phyloP scores from a whole-genome alignment of 2,797 vertebrate genomes.

The Tapera naevia region DNA sequence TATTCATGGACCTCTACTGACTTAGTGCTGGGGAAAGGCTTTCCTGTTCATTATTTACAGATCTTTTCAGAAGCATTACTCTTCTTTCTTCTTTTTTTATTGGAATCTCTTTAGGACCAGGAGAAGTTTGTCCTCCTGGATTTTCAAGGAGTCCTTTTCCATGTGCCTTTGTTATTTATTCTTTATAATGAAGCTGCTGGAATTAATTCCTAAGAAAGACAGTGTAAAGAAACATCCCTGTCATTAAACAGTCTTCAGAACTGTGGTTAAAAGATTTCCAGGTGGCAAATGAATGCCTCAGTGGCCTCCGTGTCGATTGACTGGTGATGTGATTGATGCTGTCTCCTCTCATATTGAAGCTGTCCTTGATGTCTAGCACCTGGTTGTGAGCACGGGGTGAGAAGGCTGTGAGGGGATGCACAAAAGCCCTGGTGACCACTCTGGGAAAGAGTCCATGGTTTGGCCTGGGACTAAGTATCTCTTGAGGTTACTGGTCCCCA shows the following conservation, averaged over 20 bases:
- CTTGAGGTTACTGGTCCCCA: not conserved
- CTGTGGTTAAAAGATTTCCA: slow-evolving; percentile 15
- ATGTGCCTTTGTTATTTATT: slow-evolving; percentile 17
- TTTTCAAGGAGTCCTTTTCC: slow-evolving; percentile 1
- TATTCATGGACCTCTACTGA: not conserved
- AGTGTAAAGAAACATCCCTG: slow-evolving; percentile 9
- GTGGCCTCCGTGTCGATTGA: not conserved
- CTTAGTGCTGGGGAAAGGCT: not conserved
- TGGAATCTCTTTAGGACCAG: not conserved
- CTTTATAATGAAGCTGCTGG: slow-evolving; percentile 17
- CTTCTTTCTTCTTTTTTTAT: not conserved
- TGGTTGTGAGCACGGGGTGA: not conserved
- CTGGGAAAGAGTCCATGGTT: not conserved
- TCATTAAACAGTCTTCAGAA: slow-evolving; percentile 20
- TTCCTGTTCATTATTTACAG: slow-evolving; percentile 29
- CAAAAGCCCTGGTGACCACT: not conserved
- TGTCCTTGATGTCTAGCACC: not conserved
- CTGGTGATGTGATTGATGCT: not conserved
- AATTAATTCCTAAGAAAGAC: slow-evolving; percentile 21
- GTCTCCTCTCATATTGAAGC: not conserved
- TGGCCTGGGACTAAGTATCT: not conserved
- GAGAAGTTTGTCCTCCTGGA: not conserved
- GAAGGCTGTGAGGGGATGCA: not conserved
- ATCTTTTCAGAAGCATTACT: not conserved
- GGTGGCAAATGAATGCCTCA: not conserved